These are phyloP conservation scores for Hyposmocoma kahamanoa DNA, from an alignment of 1,140 invertebrate genomes.

Conservation along the genomic window DNA sequence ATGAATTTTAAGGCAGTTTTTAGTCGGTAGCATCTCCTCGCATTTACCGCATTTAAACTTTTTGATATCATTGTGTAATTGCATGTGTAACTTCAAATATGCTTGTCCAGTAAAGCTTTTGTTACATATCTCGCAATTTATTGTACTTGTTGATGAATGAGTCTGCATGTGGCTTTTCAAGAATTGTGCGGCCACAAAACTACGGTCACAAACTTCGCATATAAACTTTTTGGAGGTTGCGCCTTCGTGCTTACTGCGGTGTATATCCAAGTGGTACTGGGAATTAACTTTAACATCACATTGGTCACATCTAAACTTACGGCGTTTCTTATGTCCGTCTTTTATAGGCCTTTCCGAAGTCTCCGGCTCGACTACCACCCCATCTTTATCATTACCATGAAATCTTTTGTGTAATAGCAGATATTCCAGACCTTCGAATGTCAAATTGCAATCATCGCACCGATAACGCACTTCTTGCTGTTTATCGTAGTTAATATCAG, in stretches of 20 bases:
- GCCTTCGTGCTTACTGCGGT: constrained; percentile 62
- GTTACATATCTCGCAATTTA: constrained; percentile 75
- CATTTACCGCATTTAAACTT: constrained; percentile 80
- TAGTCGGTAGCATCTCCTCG: constrained; percentile 79
- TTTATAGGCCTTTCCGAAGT: constrained; percentile 25
- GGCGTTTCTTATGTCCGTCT: constrained; percentile 51
- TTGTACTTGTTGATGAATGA: constrained; percentile 54
- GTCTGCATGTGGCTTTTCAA: constrained; percentile 66
- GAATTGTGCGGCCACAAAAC: constrained; percentile 60
- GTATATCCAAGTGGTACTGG: constrained; percentile 63
- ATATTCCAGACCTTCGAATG: constrained; percentile 61
- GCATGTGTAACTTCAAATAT: constrained; percentile 75
- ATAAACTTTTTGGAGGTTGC: constrained; percentile 55
- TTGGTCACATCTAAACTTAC: constrained; percentile 62
- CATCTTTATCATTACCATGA: constrained; percentile 58
- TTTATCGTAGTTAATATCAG: constrained; percentile 41
- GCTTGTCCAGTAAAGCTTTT: constrained; percentile 79
- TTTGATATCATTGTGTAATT: constrained; percentile 78
- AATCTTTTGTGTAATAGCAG: constrained; percentile 63
- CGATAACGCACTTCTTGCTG: constrained; percentile 42
- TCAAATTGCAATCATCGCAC: constrained; percentile 58
- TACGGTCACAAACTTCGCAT: constrained; percentile 59
- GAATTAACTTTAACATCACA: constrained; percentile 67
- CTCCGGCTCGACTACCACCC: constrained; percentile 39
- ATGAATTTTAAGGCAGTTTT: constrained; percentile 76